phyloP scores from a whole-genome alignment of 1,140 invertebrate species.

The Cecropterus lyciades region DNA sequence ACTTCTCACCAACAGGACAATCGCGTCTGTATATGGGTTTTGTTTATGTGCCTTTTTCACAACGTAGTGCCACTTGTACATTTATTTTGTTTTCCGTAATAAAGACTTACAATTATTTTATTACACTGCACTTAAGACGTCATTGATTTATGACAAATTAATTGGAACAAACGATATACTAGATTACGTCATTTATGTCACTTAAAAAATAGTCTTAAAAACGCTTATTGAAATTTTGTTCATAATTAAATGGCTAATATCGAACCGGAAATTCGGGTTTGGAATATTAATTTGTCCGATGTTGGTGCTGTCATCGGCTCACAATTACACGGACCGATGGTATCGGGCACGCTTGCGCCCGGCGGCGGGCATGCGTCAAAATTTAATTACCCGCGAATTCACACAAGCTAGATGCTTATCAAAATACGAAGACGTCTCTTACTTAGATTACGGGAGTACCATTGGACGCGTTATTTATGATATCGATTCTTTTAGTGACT shows the following conservation, averaged over 20 bases:
- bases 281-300: constrained; percentile 57
- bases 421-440: background rate
- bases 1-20: constrained; percentile 58
- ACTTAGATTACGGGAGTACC: no score
- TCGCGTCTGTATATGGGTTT: constrained; percentile 40
- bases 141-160: no score
- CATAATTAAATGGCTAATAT: constrained; percentile 38
- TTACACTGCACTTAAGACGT: no score
- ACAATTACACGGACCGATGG: constrained; percentile 61
- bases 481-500: no score
- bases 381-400: constrained; percentile 70
- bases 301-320: constrained; percentile 42
- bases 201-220: no score
- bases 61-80: constrained; percentile 5
- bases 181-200: no score
- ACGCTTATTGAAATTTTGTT: constrained; percentile 4
- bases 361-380: constrained; percentile 51
- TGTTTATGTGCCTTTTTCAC: constrained; percentile 40
- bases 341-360: constrained; percentile 44
- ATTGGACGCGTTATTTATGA: no score
- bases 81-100: constrained; percentile 13
- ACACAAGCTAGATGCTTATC: constrained; percentile 42
- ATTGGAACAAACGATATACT: no score
- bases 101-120: background rate
- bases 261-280: constrained; percentile 35